A percentile compares a stretch with the other conserved stretches of the same genome.
These are phyloP conservation scores for Drosophila lacicola DNA, from an alignment of 2,888 invertebrate species.

Conservation along the genomic window DNA sequence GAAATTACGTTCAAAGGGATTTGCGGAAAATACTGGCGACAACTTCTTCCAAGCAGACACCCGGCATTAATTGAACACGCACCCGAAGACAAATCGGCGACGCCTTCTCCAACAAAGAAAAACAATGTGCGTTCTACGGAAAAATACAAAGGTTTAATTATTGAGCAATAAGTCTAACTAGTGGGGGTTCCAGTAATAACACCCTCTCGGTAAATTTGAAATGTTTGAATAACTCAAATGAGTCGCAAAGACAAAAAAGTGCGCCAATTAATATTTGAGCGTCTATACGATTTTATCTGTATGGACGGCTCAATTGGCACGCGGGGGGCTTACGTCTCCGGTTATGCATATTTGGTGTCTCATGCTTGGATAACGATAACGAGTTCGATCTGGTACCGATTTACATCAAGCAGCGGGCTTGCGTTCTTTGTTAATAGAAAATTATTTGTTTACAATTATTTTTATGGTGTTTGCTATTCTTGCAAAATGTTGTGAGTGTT, in stretches of 20 bases:
- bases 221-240: slow-evolving; percentile 48
- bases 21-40: slow-evolving; percentile 51
- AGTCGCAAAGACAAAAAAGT: slow-evolving; percentile 46
- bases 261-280: slow-evolving; percentile 58
- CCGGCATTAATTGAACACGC: slow-evolving; percentile 32
- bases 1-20: slow-evolving; percentile 1
- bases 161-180: slow-evolving; percentile 21
- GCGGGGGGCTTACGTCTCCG: slow-evolving; percentile 34
- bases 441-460: slow-evolving; percentile 74
- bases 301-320: slow-evolving; percentile 56
- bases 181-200: slow-evolving; percentile 22
- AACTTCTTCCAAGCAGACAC: slow-evolving; percentile 46
- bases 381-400: slow-evolving; percentile 74
- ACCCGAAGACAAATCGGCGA: slow-evolving; percentile 28
- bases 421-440: slow-evolving; percentile 66
- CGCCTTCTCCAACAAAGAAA: slow-evolving; percentile 1
- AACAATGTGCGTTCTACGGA: slow-evolving; percentile 9
- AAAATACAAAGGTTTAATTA: slow-evolving; percentile 41
- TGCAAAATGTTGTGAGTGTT: slow-evolving; percentile 48
- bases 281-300: slow-evolving; percentile 55
- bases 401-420: slow-evolving; percentile 39
- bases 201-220: slow-evolving; percentile 30
- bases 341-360: slow-evolving; percentile 49
- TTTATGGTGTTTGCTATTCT: slow-evolving; percentile 35
- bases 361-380: slow-evolving; percentile 72